Evolutionary conservation across 2,113 vertebrate species (phyloP), one percentile per base, ranked within the genome.

Genomic region (Dascyllus trimaculatus): DNA sequence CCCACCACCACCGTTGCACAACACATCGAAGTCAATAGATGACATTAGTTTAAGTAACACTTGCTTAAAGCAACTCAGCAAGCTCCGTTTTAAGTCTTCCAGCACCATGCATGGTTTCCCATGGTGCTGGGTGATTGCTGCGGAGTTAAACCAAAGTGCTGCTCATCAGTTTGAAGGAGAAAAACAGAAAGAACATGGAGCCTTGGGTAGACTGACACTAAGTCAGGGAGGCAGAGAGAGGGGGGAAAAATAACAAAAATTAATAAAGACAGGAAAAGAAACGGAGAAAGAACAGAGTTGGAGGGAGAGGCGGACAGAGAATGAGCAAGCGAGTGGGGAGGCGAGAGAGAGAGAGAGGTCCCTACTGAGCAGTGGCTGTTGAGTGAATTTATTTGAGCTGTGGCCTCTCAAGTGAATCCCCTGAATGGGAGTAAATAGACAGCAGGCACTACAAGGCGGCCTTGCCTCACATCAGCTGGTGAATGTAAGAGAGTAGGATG

Each of bases 301-400:
- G 38, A 78, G 58, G 65, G 24, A 70, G 81, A 62, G 43, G 38
- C 17, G n/a, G 49, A 54, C 54, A 70, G 66, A 72, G 65, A 49
- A 52, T 54, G 76, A 75, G 71, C 29, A 24, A 61, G 53, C 3
- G 15, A 43, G 40, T 43, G 22, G 68, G 25, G 9, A 19, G 15
- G 49, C 7, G 56, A 67, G 63, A 17, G 71, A 71, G 85, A 71
- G 85, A 64, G 75, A 71, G 78, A 46, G 81, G 84, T 90, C 87
- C 88, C 90, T 40, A 73, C 84, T 87, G 86, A 92, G 88, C 83
- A 48, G 72, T 73, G 85, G 80, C 82, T 91, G 88, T 78, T 91
- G 88, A 93, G 90, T 90, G 90, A 89, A 91, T 92, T 90, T 89
- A 93, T 90, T 87, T 92, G 88, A 90, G 87, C 80, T 80, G 81